Base-by-base conservation (phyloP, 2,888 invertebrate species). In the Ectemnius continuus region DNA sequence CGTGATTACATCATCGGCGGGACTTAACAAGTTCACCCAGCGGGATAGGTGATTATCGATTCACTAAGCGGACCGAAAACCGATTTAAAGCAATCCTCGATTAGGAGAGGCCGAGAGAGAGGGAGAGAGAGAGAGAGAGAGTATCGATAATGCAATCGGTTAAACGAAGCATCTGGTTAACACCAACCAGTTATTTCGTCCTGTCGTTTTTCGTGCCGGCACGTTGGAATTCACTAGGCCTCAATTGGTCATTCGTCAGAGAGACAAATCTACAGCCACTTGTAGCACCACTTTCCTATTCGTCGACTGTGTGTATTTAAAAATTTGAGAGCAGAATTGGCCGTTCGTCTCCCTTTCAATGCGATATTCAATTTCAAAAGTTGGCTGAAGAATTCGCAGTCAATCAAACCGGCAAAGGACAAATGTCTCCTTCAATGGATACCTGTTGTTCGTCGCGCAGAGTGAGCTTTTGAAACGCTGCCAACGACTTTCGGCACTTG, bases 391-490 rank as follows among this genome's bases (percentile, higher is more conserved):
- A 8, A 6, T 36, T 6, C 36, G 11, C 36, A 36, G 36, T 36
- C 36, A 36, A 36, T 36, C 36, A 36, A 36, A 36, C 36, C 4
- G 36, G 36, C 36, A 52, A 52, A 18, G 16, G 52, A 52, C 52
- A 18, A 52, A 52, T 52, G 52, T 36, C 36, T 36, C 36, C 36
- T 36, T 36, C 36, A 36, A 36, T 11, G 36, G 36, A 36, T 66
- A 77, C 77, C 75, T 80, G 72, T 86, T 79, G 73, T 76, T 65
- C 61, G 61, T 16, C 52, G 62, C 36, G 45, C 45, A 69, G 70
- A 69, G 67, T 16, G 52, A 69, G 64, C 58, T 36, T 64, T 82
- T 82, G 83, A 83, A 82, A 59, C 78, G 58, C 28, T 80, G 82
- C 82, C 82, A 82, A 62, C 47, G 61, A 63, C 68, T 78, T 74